Percentiles rank a stretch among this genome's conserved stretches.
phyloP scores from a whole-genome alignment of 1,140 invertebrate genomes.

The Sesamia nonagrioides region DNA sequence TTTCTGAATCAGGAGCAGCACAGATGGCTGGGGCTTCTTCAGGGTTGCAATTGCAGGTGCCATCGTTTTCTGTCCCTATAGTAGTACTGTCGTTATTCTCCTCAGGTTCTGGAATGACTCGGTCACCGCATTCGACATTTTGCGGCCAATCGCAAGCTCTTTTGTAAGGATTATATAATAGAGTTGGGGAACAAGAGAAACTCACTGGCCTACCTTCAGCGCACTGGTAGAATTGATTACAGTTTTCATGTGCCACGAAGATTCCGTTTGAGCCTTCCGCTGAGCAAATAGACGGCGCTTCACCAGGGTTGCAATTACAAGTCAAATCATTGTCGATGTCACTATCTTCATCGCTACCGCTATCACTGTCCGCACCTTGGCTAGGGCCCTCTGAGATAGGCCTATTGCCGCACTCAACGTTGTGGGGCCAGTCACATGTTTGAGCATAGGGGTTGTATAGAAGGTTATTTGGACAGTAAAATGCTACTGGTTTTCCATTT shows the following conservation, averaged over 20 bases:
- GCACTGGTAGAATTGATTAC: conserved; percentile 71
- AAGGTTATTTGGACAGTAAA: conserved; percentile 52
- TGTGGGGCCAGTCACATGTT: conserved; percentile 64
- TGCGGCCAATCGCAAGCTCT: conserved; percentile 89
- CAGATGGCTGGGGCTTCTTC: conserved; percentile 60
- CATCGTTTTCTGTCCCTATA: neutral
- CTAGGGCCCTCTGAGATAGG: conserved; percentile 52
- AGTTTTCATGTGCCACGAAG: conserved; percentile 63
- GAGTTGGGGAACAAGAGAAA: conserved; percentile 76
- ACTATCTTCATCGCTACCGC: neutral
- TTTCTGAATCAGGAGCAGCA: conserved; percentile 55
- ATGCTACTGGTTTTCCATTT: conserved; percentile 58
- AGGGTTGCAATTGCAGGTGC: conserved; percentile 57
- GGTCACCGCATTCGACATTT: conserved; percentile 80
- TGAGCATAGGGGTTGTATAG: conserved; percentile 60
- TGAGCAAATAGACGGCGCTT: conserved; percentile 62
- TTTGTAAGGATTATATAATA: conserved; percentile 88
- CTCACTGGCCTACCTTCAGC: conserved; percentile 54
- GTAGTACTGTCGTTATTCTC: conserved; percentile 36
- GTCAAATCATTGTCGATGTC: conserved; percentile 16
- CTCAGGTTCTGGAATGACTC: conserved; percentile 40
- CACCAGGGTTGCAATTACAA: conserved; percentile 59
- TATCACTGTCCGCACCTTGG: conserved; percentile 13
- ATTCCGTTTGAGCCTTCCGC: conserved; percentile 53
- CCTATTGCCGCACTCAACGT: conserved; percentile 65